These are phyloP conservation scores for Brachirus orientalis DNA, from an alignment of 2,113 vertebrate genomes.

Conservation along the genomic window DNA sequence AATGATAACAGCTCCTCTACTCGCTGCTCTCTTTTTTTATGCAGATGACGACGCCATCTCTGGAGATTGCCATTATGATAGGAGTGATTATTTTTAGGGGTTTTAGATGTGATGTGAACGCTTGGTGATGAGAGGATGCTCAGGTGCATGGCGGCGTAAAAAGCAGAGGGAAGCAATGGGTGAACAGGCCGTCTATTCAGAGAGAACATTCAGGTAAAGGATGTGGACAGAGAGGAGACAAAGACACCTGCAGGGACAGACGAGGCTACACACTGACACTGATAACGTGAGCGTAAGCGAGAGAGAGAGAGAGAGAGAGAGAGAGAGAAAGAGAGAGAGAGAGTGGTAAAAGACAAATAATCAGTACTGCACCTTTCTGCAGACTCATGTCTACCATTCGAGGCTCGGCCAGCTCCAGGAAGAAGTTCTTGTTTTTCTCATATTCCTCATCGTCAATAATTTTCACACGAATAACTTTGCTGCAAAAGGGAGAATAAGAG, in stretches of 20 bases:
- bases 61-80: constrained; percentile 19
- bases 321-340: not conserved
- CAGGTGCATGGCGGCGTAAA: not conserved
- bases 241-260: constrained; percentile 16
- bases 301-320: too few species aligned
- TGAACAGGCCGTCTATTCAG: not conserved
- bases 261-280: constrained; percentile 1
- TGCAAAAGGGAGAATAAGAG: constrained; percentile 86
- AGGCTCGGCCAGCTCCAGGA: constrained; percentile 98
- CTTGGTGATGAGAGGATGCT: not conserved
- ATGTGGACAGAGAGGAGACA: constrained; percentile 34
- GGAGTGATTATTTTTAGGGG: constrained; percentile 5
- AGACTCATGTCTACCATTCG: constrained; percentile 87
- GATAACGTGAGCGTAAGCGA: constrained; percentile 25
- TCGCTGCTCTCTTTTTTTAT: constrained; percentile 24
- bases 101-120: constrained; percentile 8
- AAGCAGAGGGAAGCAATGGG: not conserved
- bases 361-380: constrained; percentile 82
- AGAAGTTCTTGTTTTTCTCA: constrained; percentile 99
- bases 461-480: constrained; percentile 98
- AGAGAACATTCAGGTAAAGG: constrained; percentile 18
- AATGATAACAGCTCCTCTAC: constrained; percentile 22
- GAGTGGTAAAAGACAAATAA: constrained; percentile 21
- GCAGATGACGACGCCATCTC: constrained; percentile 33
- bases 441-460: constrained; percentile 99